Percentiles rank a stretch among this genome's conserved stretches.
Evolutionary conservation across 2,888 invertebrate genomes (phyloP).

Genomic region (Stenoptilia bipunctidactyla): DNA sequence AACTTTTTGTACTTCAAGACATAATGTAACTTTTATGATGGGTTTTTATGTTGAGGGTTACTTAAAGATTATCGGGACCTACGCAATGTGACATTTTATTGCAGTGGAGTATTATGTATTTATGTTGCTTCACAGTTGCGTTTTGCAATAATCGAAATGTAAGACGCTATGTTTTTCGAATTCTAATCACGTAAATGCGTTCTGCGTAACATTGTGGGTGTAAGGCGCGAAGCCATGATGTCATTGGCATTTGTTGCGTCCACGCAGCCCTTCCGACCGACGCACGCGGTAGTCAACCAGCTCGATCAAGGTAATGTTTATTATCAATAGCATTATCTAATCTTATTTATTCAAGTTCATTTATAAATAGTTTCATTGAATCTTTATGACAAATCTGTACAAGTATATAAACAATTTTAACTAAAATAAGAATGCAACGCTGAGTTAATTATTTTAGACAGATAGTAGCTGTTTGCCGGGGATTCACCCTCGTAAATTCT

Average conservation of each 20-base stretch:
- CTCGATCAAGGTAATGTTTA: no score
- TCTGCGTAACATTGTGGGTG: conserved; percentile 30
- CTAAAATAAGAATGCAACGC: no score
- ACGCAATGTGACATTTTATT: no score
- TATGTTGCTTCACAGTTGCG: not conserved
- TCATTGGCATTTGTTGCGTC: conserved; percentile 55
- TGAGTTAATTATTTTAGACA: no score
- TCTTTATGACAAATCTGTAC: no score
- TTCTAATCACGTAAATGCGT: conserved; percentile 44
- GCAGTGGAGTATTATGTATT: not conserved
- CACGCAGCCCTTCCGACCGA: not conserved
- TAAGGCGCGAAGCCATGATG: conserved; percentile 38
- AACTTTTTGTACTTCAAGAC: not conserved
- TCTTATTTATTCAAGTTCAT: no score
- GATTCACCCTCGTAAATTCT: no score
- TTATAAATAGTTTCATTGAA: no score
- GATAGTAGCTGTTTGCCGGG: no score
- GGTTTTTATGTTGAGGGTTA: not conserved
- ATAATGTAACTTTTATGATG: not conserved
- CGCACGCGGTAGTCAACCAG: not conserved
- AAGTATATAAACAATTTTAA: no score
- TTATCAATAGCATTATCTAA: no score
- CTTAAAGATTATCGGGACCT: not conserved
- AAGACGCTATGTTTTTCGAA: conserved; percentile 23
- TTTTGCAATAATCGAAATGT: conserved; percentile 1